These are phyloP conservation scores for Procambarus clarkii DNA, from an alignment of 1,140 invertebrate species.

Conservation along the genomic window DNA sequence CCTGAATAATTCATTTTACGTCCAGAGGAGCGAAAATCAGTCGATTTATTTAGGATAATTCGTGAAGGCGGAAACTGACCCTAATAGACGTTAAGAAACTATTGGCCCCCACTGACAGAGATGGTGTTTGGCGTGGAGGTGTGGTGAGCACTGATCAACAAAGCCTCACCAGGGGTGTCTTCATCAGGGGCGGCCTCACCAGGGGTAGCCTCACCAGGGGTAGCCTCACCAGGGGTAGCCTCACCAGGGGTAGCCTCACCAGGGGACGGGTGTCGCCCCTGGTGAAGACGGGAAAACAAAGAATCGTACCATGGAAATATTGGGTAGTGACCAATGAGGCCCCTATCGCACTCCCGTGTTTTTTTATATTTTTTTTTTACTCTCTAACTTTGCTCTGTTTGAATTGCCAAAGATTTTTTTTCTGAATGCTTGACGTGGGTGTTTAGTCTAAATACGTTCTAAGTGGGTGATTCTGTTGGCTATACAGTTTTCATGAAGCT, in stretches of 20 bases:
- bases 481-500: conserved; percentile 1
- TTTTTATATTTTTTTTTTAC: too few relatives aligned
- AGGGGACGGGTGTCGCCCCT: too few relatives aligned
- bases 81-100: neutral
- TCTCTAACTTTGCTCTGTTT: conserved; percentile 23
- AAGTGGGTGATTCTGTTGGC: conserved; percentile 40
- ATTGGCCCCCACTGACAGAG: neutral
- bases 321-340: neutral
- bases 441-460: conserved; percentile 54
- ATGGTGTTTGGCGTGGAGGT: neutral
- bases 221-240: too few relatives aligned
- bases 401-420: conserved; percentile 8
- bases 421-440: conserved; percentile 19
- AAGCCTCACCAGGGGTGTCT: neutral
- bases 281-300: conserved; percentile 15
- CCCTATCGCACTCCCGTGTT: conserved; percentile 25
- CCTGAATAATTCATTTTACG: conserved; percentile 60
- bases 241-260: too few relatives aligned
- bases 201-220: too few relatives aligned
- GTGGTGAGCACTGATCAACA: neutral
- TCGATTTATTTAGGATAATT: conserved; percentile 14
- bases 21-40: neutral
- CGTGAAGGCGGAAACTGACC: neutral
- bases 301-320: conserved; percentile 35
- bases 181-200: too few relatives aligned